Conservation (phyloP, 2,113 vertebrate species). For the Oxyruncus cristatus region DNA sequence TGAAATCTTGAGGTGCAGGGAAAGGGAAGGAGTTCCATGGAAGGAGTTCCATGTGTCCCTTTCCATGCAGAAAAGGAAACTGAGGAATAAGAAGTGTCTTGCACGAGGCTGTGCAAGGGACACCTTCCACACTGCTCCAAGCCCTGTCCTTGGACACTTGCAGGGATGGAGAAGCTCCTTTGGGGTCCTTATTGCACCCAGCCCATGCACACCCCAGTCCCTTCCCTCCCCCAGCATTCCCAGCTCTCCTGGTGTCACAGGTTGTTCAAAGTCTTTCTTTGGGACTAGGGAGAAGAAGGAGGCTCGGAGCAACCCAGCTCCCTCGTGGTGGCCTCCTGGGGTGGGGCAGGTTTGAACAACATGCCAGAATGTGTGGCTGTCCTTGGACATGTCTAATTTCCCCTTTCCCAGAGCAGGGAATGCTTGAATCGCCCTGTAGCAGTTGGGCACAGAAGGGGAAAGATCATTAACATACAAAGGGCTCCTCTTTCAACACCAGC, state of each 20-base stretch:
- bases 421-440: not conserved
- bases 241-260: not conserved
- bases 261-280: not conserved
- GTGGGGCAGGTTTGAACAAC: not conserved
- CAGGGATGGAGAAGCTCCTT: not conserved
- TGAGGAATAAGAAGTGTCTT: not conserved
- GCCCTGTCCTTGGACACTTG: not conserved
- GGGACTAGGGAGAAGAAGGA: not conserved
- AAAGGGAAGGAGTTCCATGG: not conserved
- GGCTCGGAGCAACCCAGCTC: not conserved
- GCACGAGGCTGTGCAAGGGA: not conserved
- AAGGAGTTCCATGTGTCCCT: rapidly evolving
- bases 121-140: not conserved
- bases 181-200: not conserved
- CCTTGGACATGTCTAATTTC: constrained; percentile 2
- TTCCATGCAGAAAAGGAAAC: not conserved
- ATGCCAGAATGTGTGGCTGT: not conserved
- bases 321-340: not conserved
- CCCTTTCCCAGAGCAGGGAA: not conserved
- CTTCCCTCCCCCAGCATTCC: not conserved
- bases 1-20: not conserved
- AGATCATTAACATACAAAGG: constrained; percentile 44
- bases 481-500: constrained; percentile 31
- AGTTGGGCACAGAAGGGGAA: not conserved
- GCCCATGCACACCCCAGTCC: not conserved